Conservation (phyloP, 2,797 vertebrate genomes). For the Bradypodion ventrale region DNA sequence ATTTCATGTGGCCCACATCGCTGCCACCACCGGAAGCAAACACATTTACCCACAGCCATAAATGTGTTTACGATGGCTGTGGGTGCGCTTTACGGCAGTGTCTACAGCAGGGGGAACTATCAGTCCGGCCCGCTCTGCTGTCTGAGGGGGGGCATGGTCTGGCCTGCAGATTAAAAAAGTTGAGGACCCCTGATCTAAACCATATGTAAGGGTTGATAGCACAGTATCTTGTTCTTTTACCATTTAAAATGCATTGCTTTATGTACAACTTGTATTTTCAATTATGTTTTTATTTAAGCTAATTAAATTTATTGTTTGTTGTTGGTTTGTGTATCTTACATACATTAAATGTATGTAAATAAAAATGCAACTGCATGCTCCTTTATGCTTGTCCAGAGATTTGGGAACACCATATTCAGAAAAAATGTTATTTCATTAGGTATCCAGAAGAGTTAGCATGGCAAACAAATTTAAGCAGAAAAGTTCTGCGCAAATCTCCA, state of each 20-base stretch:
- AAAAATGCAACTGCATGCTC: not conserved
- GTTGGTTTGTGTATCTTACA: not conserved
- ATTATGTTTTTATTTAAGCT: not conserved
- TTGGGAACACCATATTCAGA: not conserved
- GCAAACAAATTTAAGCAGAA: conserved; percentile 97
- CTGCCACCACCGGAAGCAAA: no score
- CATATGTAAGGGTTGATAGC: not conserved
- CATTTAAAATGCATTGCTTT: not conserved
- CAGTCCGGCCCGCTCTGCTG: no score
- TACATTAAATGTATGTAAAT: not conserved
- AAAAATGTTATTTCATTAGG: conserved; percentile 72
- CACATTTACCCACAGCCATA: no score
- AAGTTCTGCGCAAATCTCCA: conserved; percentile 94
- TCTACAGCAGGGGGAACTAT: no score
- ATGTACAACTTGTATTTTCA: not conserved
- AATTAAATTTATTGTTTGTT: not conserved
- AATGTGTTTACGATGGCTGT: no score
- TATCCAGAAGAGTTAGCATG: conserved; percentile 97
- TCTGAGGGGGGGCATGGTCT: no score
- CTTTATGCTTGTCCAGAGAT: not conserved
- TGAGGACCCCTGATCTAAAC: no score
- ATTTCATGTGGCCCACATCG: no score
- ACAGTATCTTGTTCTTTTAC: no score
- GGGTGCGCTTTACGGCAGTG: no score
- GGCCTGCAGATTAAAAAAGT: no score